phyloP scores from a whole-genome alignment of 2,113 vertebrate genomes.

The Pipra filicauda region DNA sequence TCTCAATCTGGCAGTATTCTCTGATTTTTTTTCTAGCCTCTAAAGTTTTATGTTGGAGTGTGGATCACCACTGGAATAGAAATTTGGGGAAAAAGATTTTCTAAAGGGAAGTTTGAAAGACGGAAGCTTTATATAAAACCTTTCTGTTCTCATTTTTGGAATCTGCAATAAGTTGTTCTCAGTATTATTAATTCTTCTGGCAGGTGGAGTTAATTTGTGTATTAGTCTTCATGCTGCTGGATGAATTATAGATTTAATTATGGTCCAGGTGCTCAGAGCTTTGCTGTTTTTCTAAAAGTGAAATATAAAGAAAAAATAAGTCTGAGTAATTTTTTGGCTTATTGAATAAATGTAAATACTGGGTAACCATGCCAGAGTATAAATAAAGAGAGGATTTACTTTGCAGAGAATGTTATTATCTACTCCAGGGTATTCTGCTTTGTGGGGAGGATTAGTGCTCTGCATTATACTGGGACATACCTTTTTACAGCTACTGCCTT shows the following conservation, averaged over 20 bases:
- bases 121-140: not conserved
- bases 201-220: conserved; percentile 30
- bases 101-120: not conserved
- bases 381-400: conserved; percentile 45
- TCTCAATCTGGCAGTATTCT: not conserved
- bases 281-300: not conserved
- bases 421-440: not conserved
- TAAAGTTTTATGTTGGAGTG: not conserved
- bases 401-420: not conserved
- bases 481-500: not conserved
- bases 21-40: not conserved
- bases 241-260: conserved; percentile 60
- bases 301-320: conserved; percentile 36
- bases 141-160: not conserved
- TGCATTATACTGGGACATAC: not conserved
- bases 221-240: conserved; percentile 1
- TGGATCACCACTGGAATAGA: not conserved
- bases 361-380: not conserved
- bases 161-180: not conserved
- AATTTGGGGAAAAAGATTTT: not conserved
- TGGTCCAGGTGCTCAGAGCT: conserved; percentile 27
- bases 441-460: not conserved
- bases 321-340: conserved; percentile 39
- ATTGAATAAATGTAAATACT: conserved; percentile 28
- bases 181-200: conserved; percentile 17